A percentile compares a stretch with the other conserved stretches of the same genome.
Evolutionary conservation across 2,797 vertebrate species (phyloP).

Genomic region (Silurus aristotelis): DNA sequence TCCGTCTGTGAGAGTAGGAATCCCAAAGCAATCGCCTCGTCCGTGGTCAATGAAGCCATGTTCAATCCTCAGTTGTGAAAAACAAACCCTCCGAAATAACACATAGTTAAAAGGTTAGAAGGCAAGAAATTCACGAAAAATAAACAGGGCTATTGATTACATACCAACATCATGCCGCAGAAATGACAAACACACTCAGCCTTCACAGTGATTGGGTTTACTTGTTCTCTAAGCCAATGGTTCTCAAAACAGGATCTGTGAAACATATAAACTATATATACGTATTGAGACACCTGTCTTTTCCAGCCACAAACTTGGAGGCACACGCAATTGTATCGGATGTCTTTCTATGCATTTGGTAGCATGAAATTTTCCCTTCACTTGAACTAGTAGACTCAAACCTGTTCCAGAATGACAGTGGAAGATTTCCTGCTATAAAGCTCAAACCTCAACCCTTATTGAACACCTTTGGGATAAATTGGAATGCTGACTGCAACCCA

Average conservation of each 20-base stretch:
- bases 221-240: not conserved
- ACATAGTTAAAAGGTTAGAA: not conserved
- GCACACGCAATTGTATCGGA: no score
- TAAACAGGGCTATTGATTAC: conserved; percentile 18
- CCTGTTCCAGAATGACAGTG: no score
- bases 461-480: no score
- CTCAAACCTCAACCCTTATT: no score
- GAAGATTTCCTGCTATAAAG: no score
- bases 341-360: no score
- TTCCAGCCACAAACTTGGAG: no score
- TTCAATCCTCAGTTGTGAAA: not conserved
- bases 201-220: not conserved
- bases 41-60: not conserved
- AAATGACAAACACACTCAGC: conserved; percentile 28
- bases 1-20: not conserved
- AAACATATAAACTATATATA: no score
- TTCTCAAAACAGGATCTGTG: not conserved
- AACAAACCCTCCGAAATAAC: not conserved
- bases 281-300: no score
- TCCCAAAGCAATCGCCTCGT: not conserved
- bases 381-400: no score
- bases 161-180: not conserved
- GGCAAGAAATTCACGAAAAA: conserved; percentile 8
- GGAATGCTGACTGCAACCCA: no score
- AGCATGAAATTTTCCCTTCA: no score